These are phyloP conservation scores for Erebia epiphron DNA, from an alignment of 2,888 invertebrate species.

Conservation along the genomic window DNA sequence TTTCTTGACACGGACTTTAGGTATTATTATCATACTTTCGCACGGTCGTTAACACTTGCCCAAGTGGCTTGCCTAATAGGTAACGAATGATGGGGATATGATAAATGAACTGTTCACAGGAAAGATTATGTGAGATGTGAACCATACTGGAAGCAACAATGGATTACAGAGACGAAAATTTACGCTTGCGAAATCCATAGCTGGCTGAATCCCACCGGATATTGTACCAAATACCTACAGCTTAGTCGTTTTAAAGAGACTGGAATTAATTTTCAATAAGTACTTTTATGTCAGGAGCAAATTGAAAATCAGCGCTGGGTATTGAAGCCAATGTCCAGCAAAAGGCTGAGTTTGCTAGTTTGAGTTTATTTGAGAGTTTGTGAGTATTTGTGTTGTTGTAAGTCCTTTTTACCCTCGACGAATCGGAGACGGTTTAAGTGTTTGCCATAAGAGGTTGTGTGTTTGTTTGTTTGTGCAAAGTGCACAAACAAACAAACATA, in stretches of 20 bases:
- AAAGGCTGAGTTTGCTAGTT: too few relatives aligned
- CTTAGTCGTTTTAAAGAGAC: background rate
- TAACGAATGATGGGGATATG: slow-evolving; percentile 22
- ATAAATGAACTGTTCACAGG: slow-evolving; percentile 23
- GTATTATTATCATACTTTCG: slow-evolving; percentile 3
- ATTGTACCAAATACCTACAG: background rate
- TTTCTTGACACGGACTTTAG: background rate
- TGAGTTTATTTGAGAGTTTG: too few relatives aligned
- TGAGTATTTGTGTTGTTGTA: too few relatives aligned
- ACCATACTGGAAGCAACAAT: slow-evolving; percentile 28
- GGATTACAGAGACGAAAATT: slow-evolving; percentile 26
- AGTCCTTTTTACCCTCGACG: too few relatives aligned
- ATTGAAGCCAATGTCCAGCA: too few relatives aligned
- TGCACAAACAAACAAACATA: too few relatives aligned
- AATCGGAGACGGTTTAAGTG: too few relatives aligned
- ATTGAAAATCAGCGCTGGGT: too few relatives aligned
- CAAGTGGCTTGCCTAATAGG: slow-evolving; percentile 24
- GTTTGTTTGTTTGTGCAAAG: too few relatives aligned
- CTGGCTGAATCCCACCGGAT: background rate
- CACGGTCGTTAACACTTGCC: slow-evolving; percentile 29
- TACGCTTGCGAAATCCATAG: background rate
- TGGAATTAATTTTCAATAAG: too few relatives aligned
- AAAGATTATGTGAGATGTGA: slow-evolving; percentile 36
- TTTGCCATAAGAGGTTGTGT: too few relatives aligned
- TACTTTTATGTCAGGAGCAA: too few relatives aligned